Percentiles rank a stretch among this genome's conserved stretches.
Conservation (phyloP, 1,140 invertebrate species). For the Oreohelix idahoensis region DNA sequence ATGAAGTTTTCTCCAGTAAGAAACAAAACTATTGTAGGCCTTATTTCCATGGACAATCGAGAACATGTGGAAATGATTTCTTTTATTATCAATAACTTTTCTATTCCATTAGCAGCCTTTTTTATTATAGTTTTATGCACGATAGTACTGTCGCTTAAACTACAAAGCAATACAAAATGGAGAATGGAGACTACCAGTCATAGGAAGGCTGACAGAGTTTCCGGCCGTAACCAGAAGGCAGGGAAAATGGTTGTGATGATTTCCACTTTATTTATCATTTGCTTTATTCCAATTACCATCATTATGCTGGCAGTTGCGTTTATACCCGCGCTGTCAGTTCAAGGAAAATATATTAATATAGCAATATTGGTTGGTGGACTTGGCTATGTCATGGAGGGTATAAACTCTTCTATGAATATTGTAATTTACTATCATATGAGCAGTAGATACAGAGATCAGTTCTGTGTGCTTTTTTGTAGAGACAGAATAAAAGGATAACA, state of each 20-base stretch:
- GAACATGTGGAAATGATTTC: background rate
- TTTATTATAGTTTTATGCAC: background rate
- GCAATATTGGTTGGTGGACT: background rate
- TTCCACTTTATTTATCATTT: slow-evolving; percentile 7
- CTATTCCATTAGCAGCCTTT: background rate
- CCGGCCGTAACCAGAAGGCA: slow-evolving; percentile 8
- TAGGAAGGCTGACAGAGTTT: background rate
- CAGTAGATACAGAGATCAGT: background rate
- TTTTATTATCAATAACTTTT: slow-evolving; percentile 6
- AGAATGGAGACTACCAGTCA: background rate
- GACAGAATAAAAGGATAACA: too few species aligned
- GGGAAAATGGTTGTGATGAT: slow-evolving; percentile 19
- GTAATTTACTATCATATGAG: slow-evolving; percentile 33
- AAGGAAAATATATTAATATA: slow-evolving; percentile 10
- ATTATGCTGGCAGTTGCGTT: background rate
- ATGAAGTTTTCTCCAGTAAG: background rate
- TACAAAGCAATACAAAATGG: background rate
- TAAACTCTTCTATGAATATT: slow-evolving; percentile 21
- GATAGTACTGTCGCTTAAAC: background rate
- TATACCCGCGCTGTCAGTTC: background rate
- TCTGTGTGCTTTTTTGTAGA: background rate
- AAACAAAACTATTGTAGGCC: slow-evolving; percentile 15
- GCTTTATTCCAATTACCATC: background rate
- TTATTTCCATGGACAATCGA: background rate
- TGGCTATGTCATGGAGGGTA: slow-evolving; percentile 12